These are phyloP conservation scores for Hylaea fasciaria DNA, from an alignment of 2,888 invertebrate genomes.

Conservation along the genomic window DNA sequence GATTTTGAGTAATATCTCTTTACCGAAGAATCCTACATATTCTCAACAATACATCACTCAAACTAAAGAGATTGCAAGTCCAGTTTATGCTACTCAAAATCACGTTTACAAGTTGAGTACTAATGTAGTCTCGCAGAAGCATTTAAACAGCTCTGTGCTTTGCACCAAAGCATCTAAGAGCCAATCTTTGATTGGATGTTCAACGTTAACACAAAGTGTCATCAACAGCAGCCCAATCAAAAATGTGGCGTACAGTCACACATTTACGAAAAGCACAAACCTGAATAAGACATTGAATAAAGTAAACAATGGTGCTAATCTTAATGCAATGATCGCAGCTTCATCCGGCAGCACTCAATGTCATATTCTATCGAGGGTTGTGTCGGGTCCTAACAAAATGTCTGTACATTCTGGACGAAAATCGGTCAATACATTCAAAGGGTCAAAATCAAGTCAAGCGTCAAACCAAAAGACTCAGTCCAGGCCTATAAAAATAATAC, in stretches of 20 bases:
- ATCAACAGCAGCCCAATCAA: slow-evolving; percentile 75
- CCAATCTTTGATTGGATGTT: slow-evolving; percentile 75
- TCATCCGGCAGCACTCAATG: slow-evolving; percentile 76
- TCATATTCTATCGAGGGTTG: slow-evolving; percentile 79
- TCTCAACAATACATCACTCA: slow-evolving; percentile 71
- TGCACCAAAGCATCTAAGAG: slow-evolving; percentile 73
- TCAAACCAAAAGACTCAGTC: slow-evolving; percentile 74
- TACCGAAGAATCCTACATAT: slow-evolving; percentile 75
- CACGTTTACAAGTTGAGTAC: slow-evolving; percentile 77
- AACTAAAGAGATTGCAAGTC: slow-evolving; percentile 70
- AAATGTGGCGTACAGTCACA: slow-evolving; percentile 74
- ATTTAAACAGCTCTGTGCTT: slow-evolving; percentile 73
- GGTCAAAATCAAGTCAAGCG: slow-evolving; percentile 70
- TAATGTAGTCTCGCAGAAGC: slow-evolving; percentile 70
- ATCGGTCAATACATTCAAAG: slow-evolving; percentile 71
- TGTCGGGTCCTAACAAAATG: slow-evolving; percentile 80
- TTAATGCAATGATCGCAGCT: slow-evolving; percentile 75
- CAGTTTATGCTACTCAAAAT: slow-evolving; percentile 74
- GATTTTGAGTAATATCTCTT: slow-evolving; percentile 79
- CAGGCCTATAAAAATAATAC: slow-evolving; percentile 84
- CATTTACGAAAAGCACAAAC: slow-evolving; percentile 75
- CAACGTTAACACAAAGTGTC: slow-evolving; percentile 67
- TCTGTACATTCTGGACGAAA: slow-evolving; percentile 79
- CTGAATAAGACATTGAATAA: slow-evolving; percentile 73
- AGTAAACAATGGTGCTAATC: slow-evolving; percentile 80